Evolutionary conservation across 2,888 invertebrate species (phyloP), one percentile per base, ranked within the genome.

Genomic region (Leucophenga maculata): DNA sequence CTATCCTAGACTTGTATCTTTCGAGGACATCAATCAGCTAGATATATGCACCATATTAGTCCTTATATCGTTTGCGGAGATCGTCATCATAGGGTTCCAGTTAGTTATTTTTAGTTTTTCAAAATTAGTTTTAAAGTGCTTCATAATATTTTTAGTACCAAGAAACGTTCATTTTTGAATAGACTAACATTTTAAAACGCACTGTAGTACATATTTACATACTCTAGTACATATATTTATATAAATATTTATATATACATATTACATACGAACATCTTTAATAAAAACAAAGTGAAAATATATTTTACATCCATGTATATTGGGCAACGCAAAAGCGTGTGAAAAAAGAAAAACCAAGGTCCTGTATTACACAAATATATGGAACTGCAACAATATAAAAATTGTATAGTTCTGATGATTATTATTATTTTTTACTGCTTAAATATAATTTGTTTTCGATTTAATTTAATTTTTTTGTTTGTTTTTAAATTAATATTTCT

Each of bases 181-280:
- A 26, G 26, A 4, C 39, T 39, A 39, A 6, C 39, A 39, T 39
- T 39, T 6, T 11, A 39, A 39, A 39, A 11, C 11, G 39, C 39
- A 39, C 39, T 39, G 39, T 6, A 39, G 39, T 39, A 11, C 8
- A 8, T 39, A 39, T 8, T 1, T 39, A 39, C 39, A 39, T 39
- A 39, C 39, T 39, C 14, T 59, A 52, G 32, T 59, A 31, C n/a
- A 59, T n/a, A 4, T 59, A 8, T 52, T 65, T 52, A 26, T 65
- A 52, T n/a, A 31, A n/a, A 62, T 62, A 62, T 46, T 46, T 60
- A 46, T 62, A 11, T 62, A 62, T 16, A 18, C 44, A 18, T 46
- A 62, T 46, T 46, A 46, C 62, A 70, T 72, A 72, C 50, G 57
- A 67, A 72, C 68, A 69, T 66, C 52, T 31, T 18, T 57, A 57